Evolutionary conservation across 2,113 vertebrate species (phyloP), one percentile per base, ranked within the genome.

Genomic region (Mus pahari): DNA sequence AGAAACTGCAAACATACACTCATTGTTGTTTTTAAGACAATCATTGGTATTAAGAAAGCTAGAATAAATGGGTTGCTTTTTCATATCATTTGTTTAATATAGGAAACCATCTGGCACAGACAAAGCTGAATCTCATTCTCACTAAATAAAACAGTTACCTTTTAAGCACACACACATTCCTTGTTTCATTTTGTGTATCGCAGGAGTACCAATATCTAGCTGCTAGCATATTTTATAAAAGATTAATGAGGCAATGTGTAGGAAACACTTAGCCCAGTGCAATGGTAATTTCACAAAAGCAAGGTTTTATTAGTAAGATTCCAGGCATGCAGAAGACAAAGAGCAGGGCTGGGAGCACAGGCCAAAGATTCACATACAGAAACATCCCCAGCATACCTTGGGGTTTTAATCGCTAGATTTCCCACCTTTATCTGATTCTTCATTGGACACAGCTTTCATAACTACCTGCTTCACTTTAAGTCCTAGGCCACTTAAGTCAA

Each of bases 171-270:
- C 60, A 50, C 17, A 45, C 22, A 42, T 73, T 24, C 8, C 39
- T 28, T 74, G 42, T 89, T 94, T 70, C 28, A 81, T 89, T 60
- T 89, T 88, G 45, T n/a, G 0, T 55, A 17, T 60, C 55, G n/a
- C 36, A 73, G 26, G 11, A 86, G 60, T 45, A 62, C 33, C 78
- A 74, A 50, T 94, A 58, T 36, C 45, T 92, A 68, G 83, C 19
- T 58, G 28, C 77, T 7, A 84, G 17, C 11, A 12, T 91, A 45
- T 91, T 88, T 83, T 91, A 68, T 58, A 58, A 19, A 73, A 94
- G 78, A 94, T 95, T 48, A 79, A 88, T 77, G 68, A 94, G 83
- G n/a, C 74, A 64, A 73, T 42, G 48, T 45, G 74, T 42, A 14
- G n/a, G 48, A 68, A 90, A 64, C 45, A 55, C 31, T 86, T 68